These are phyloP conservation scores for Hycleus cichorii DNA, from an alignment of 1,140 invertebrate species.

Conservation along the genomic window DNA sequence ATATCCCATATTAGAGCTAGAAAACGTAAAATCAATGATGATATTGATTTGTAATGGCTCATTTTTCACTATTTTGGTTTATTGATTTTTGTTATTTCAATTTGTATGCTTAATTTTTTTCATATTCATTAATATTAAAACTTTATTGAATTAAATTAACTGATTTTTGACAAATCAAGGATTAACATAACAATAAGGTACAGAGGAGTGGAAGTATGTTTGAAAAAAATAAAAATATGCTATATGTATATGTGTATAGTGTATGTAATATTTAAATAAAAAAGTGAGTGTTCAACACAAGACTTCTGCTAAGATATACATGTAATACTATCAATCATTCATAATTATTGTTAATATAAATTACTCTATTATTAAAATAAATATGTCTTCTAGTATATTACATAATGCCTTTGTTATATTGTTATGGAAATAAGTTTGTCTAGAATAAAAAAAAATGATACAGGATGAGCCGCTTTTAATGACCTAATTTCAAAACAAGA, in stretches of 20 bases:
- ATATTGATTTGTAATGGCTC: constrained; percentile 27
- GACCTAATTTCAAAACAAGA: no score
- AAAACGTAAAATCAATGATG: constrained; percentile 31
- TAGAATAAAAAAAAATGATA: not conserved
- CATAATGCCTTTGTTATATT: constrained; percentile 15
- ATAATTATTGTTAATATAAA: constrained; percentile 27
- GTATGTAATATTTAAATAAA: not conserved
- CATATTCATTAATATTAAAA: no score
- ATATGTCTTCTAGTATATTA: constrained; percentile 22
- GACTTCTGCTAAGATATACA: constrained; percentile 8
- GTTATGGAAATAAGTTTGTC: constrained; percentile 7
- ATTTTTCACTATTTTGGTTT: no score
- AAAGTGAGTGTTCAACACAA: constrained; percentile 11
- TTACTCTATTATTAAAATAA: constrained; percentile 32
- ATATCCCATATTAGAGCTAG: constrained; percentile 4
- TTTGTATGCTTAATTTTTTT: no score
- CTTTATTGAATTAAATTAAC: no score
- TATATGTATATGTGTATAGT: no score
- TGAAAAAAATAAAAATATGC: no score
- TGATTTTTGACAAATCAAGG: no score
- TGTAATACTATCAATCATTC: constrained; percentile 23
- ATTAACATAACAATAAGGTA: no score
- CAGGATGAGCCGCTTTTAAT: no score
- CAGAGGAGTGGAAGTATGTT: no score
- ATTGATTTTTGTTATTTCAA: no score